These are phyloP conservation scores for Hyppa rectilinea DNA, from an alignment of 2,888 invertebrate genomes.

Conservation along the genomic window DNA sequence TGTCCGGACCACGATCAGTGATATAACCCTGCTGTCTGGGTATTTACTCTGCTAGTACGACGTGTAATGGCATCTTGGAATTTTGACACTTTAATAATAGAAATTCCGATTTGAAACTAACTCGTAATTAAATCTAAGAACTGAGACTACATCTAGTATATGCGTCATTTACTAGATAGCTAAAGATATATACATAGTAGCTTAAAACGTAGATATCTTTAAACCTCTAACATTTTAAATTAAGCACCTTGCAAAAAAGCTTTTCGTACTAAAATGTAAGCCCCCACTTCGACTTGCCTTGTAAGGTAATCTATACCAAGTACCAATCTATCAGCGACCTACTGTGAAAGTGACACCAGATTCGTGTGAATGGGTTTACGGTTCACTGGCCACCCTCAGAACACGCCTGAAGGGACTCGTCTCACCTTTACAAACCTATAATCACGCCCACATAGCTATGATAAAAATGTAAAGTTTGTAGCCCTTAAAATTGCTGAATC, in stretches of 20 bases:
- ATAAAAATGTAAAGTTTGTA: conserved; percentile 27
- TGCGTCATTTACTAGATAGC: no score
- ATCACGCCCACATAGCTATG: conserved; percentile 4
- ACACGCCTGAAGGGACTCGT: background rate
- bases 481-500: conserved; percentile 17
- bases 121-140: background rate
- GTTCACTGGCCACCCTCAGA: conserved; percentile 46
- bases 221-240: background rate
- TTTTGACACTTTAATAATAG: conserved; percentile 11
- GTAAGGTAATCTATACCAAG: conserved; percentile 6
- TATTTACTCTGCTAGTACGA: conserved; percentile 20
- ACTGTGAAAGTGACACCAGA: conserved; percentile 39
- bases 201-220: background rate
- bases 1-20: conserved; percentile 2
- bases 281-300: conserved; percentile 12
- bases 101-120: background rate
- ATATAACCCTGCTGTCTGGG: conserved; percentile 16
- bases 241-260: background rate
- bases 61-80: conserved; percentile 11
- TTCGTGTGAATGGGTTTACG: conserved; percentile 38
- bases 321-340: conserved; percentile 21
- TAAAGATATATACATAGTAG: no score
- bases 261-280: background rate
- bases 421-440: conserved; percentile 39
- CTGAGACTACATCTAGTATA: no score